Evolutionary conservation across 2,888 invertebrate genomes (phyloP), one percentile per base, ranked within the genome.

Genomic region (Sphecodes monilicornis): DNA sequence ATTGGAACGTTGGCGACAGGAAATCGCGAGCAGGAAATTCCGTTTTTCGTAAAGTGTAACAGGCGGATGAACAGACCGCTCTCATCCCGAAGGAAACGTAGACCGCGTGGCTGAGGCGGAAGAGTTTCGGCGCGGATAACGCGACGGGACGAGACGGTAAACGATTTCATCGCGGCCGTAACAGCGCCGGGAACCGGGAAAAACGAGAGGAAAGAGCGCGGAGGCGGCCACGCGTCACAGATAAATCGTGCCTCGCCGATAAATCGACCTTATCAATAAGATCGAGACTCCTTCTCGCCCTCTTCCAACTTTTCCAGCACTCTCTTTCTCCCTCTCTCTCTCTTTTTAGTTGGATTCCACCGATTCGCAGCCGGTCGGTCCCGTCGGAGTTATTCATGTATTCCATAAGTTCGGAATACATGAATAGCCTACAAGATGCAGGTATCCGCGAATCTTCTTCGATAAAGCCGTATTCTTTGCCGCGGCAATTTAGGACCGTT

Each of bases 191-290:
- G 54, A 78, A 76, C 83, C 72, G 79, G 73, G 78, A 32, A 79
- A 79, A 80, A 82, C 70, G 68, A 79, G 66, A 71, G 74, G 72
- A 70, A 69, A 68, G 87, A 85, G 76, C 64, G 76, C 75, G 81
- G 83, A 86, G 79, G 80, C 81, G 81, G 83, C 88, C 89, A 89
- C 87, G 90, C 82, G 90, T 84, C 88, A 77, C 77, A 77, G 87
- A 90, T 90, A 90, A 90, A 90, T 88, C 86, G 86, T 76, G 79
- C 78, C 72, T 36, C 71, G 71, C 70, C 90, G 87, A 90, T 90
- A 88, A 90, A 91, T 90, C 88, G 90, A 88, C 78, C 85, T 86
- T 86, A 90, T 91, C 90, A 88, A 91, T 87, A 88, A 88, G 88
- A 91, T 90, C 87, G 88, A 70, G 74, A 29, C 78, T 66, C 57